Evolutionary conservation across 1,140 invertebrate species (phyloP).

Genomic region (Drosophila varians): DNA sequence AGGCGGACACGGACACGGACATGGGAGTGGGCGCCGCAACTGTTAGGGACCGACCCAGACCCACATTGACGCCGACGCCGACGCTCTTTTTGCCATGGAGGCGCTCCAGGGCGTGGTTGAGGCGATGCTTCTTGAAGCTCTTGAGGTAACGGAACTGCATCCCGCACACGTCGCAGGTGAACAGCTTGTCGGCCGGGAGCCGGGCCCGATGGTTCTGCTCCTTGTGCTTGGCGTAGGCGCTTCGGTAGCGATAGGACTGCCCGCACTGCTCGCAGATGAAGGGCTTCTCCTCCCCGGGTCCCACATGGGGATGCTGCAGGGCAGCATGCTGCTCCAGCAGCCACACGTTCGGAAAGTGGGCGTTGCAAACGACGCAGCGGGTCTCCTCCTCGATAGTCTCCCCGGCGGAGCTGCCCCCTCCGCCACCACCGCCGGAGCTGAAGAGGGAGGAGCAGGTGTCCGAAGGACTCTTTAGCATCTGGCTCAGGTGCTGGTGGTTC

Average conservation of each 20-base stretch:
- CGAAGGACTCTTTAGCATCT: constrained; percentile 79
- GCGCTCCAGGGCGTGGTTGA: constrained; percentile 93
- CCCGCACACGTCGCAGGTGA: constrained; percentile 94
- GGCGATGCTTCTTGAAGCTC: constrained; percentile 94
- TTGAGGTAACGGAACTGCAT: constrained; percentile 95
- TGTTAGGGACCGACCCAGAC: constrained; percentile 16
- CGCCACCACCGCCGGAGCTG: constrained; percentile 25
- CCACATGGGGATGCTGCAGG: constrained; percentile 88
- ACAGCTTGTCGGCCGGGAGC: constrained; percentile 93
- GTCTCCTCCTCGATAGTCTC: constrained; percentile 83
- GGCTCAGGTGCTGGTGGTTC: constrained; percentile 71
- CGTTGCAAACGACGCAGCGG: constrained; percentile 90
- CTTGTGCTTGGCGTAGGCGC: constrained; percentile 93
- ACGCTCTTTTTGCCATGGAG: constrained; percentile 87
- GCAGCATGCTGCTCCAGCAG: constrained; percentile 91
- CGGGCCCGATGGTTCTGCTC: constrained; percentile 94
- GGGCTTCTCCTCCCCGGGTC: constrained; percentile 91
- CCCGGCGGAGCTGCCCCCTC: constrained; percentile 2
- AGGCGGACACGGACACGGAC: constrained; percentile 4
- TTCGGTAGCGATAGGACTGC: constrained; percentile 94
- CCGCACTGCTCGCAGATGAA: constrained; percentile 96
- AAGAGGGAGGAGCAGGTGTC: constrained; percentile 80
- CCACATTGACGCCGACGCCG: constrained; percentile 26
- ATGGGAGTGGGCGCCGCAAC: constrained; percentile 9
- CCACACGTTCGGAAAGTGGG: constrained; percentile 92